Conservation (phyloP, 2,113 vertebrate genomes). For the Dicerorhinus sumatrensis region DNA sequence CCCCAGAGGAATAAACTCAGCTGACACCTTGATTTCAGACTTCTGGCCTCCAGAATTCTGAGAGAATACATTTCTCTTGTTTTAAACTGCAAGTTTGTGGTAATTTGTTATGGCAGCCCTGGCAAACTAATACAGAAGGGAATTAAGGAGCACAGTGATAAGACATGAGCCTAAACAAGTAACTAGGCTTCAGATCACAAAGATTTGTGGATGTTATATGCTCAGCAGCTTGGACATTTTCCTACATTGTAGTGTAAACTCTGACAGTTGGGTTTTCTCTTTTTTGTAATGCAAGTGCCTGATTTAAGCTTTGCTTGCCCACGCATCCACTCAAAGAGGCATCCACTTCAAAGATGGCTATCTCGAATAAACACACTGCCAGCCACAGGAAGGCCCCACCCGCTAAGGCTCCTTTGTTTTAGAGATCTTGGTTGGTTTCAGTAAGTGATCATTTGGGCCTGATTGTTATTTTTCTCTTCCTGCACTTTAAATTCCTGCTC, state of each 20-base stretch:
- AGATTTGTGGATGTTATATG: background rate
- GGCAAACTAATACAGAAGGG: background rate
- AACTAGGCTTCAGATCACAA: background rate
- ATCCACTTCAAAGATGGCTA: background rate
- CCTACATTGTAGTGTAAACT: background rate
- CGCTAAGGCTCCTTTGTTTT: background rate
- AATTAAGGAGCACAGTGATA: background rate
- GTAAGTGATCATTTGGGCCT: background rate
- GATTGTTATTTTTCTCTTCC: background rate
- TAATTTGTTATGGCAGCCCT: background rate
- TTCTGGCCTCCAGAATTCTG: background rate
- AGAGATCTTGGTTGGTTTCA: background rate
- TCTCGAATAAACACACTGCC: background rate
- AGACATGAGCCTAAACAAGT: background rate
- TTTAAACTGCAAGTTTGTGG: background rate
- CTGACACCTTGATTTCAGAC: background rate
- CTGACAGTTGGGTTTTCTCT: background rate
- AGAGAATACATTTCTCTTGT: background rate
- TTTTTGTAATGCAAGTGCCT: background rate
- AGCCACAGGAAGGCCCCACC: background rate
- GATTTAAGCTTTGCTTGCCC: background rate
- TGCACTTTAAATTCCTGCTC: background rate
- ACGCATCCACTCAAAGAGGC: background rate
- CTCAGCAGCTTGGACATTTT: background rate
- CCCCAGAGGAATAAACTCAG: background rate